These are phyloP conservation scores for Drosophila ficusphila DNA, from an alignment of 1,140 invertebrate genomes.

Conservation along the genomic window DNA sequence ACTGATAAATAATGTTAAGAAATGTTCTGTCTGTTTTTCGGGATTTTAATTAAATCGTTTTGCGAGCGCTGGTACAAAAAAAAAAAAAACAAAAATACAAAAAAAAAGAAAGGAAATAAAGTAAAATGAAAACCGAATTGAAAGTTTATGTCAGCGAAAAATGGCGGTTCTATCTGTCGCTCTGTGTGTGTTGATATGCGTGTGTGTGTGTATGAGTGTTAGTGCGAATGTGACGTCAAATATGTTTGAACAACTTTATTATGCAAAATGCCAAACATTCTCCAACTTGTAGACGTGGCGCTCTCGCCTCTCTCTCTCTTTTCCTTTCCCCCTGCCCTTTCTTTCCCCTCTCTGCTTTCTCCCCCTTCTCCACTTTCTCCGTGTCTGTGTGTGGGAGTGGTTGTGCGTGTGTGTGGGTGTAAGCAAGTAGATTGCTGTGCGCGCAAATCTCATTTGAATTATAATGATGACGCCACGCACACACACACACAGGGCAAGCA, in stretches of 20 bases:
- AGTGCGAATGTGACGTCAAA: constrained; percentile 54
- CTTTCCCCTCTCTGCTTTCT: not conserved
- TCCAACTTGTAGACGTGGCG: constrained; percentile 70
- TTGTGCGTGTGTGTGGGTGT: constrained; percentile 9
- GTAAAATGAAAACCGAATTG: constrained; percentile 72
- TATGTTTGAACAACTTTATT: constrained; percentile 82
- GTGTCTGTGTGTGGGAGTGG: constrained; percentile 3
- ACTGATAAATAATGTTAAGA: constrained; percentile 50
- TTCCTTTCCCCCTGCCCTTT: not conserved
- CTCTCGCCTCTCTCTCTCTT: constrained; percentile 8
- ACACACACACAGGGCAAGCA: constrained; percentile 8
- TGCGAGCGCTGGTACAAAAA: constrained; percentile 9
- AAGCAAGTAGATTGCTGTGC: constrained; percentile 59
- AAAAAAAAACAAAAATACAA: not conserved
- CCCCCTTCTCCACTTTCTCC: not conserved
- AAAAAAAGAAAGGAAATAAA: constrained; percentile 43
- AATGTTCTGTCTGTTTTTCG: constrained; percentile 15
- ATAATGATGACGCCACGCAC: constrained; percentile 76
- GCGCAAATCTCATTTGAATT: constrained; percentile 81
- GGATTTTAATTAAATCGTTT: constrained; percentile 56
- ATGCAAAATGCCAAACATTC: constrained; percentile 82
- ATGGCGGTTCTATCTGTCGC: constrained; percentile 44
- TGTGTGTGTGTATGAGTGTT: not conserved
- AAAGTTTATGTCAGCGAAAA: constrained; percentile 77
- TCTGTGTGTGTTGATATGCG: not conserved